Base-by-base conservation (phyloP, 1,140 invertebrate genomes). In the Temnothorax longispinosus region DNA sequence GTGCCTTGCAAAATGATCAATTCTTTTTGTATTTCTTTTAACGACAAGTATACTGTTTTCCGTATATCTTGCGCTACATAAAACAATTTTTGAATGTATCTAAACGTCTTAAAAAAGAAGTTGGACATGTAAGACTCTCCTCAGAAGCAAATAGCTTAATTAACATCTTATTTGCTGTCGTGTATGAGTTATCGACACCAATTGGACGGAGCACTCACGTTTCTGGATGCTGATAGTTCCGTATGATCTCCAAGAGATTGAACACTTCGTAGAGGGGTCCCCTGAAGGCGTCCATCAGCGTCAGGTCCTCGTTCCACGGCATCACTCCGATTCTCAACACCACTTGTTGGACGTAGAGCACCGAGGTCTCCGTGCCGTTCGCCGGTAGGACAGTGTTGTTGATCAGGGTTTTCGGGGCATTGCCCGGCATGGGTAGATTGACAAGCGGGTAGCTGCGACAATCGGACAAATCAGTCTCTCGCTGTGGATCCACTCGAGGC, bases 201-300 rank as follows among this genome's bases (percentile, higher is more conserved):
- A 58, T 3, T 21, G 7, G 0, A 56, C 5, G 4, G 10, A 27
- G 10, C 8, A 95, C 95, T 96, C 95, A 98, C 98, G 96, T 97
- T 91, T 97, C 96, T 77, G 96, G 95, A 92, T 97, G 96, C 93
- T 98, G 97, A 94, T 98, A 98, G 95, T 98, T 98, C 90, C 97
- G 96, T 86, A 99, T 96, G 64, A 97, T 96, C 95, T 99, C 98
- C 60, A 99, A 93, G 64, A 99, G 95, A 94, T 98, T 97, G 95
- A 99, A 99, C 47, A 98, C 97, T 96, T 98, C 97, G 91, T 97
- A 97, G 1, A 99, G 95, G 44, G 98, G 98, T 32, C 97, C 98
- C 91, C 98, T 96, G 93, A 99, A 98, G 65, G 98, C 98, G 96
- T 99, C 98, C 92, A 97, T 97, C 87, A 98, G 94, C 88, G 97